These are phyloP conservation scores for Choristoneura rosaceana DNA, from an alignment of 2,888 invertebrate genomes.

Conservation along the genomic window DNA sequence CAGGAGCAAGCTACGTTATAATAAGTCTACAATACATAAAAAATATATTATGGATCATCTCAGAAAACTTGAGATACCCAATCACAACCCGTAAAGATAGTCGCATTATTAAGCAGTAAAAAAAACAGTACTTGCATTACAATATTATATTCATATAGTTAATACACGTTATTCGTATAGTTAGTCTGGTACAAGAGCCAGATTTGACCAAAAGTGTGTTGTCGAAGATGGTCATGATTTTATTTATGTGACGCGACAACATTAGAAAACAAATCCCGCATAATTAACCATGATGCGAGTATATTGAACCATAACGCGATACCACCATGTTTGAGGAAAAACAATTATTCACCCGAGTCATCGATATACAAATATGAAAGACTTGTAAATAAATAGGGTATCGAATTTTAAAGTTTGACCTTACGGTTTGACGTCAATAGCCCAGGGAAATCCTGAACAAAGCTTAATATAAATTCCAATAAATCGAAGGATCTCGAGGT, in stretches of 20 bases:
- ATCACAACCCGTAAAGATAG: too few relatives aligned
- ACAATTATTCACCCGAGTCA: constrained; percentile 5
- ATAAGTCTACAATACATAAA: too few relatives aligned
- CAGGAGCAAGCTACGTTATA: too few relatives aligned
- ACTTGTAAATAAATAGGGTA: constrained; percentile 2
- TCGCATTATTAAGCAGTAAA: too few relatives aligned
- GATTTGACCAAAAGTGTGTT: too few relatives aligned
- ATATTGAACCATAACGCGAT: neutral
- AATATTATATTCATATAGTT: too few relatives aligned
- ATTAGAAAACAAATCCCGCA: neutral
- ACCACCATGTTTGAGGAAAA: neutral
- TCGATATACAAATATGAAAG: neutral
- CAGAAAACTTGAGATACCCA: too few relatives aligned
- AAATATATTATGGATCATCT: too few relatives aligned
- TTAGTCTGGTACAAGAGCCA: neutral
- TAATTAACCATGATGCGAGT: neutral
- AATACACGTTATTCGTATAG: too few relatives aligned
- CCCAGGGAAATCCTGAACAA: constrained; percentile 19
- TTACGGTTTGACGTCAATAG: constrained; percentile 29
- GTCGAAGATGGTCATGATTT: too few relatives aligned
- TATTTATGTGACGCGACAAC: neutral
- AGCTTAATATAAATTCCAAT: constrained; percentile 14
- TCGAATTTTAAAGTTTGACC: constrained; percentile 13
- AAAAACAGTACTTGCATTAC: too few relatives aligned
- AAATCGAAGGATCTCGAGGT: constrained; percentile 15